Conservation (phyloP, 2,888 invertebrate genomes). For the Ichneumoninae sp. region DNA sequence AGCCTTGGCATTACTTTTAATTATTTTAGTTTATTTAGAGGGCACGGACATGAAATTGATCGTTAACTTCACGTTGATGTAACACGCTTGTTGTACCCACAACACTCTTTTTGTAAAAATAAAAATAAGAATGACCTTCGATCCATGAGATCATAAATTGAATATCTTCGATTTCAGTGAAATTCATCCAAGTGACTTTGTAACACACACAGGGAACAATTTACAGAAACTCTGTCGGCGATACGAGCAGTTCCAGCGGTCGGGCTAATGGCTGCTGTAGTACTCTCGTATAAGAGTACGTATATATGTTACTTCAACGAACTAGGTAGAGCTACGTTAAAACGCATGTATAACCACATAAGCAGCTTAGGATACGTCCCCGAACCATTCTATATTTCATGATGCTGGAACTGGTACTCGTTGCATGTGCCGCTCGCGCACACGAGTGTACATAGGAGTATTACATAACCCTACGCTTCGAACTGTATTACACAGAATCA, state of each 20-base stretch:
- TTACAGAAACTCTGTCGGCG: not conserved
- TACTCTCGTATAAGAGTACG: not conserved
- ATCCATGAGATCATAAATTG: not conserved
- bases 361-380: slow-evolving; percentile 56
- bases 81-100: no score
- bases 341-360: slow-evolving; percentile 55
- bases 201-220: not conserved
- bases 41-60: no score
- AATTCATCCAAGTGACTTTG: not conserved
- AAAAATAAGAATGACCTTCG: no score
- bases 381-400: slow-evolving; percentile 47
- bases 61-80: no score
- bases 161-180: not conserved
- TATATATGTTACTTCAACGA: not conserved
- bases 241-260: slow-evolving; percentile 6
- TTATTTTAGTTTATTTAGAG: no score
- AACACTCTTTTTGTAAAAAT: no score
- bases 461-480: slow-evolving; percentile 9
- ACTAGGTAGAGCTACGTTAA: slow-evolving; percentile 29
- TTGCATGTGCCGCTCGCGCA: not conserved
- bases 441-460: slow-evolving; percentile 3
- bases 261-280: not conserved
- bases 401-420: slow-evolving; percentile 13
- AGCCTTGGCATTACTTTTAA: no score
- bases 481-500: slow-evolving; percentile 4